Base-by-base conservation (phyloP, 2,113 vertebrate genomes). In the Proteles cristata region DNA sequence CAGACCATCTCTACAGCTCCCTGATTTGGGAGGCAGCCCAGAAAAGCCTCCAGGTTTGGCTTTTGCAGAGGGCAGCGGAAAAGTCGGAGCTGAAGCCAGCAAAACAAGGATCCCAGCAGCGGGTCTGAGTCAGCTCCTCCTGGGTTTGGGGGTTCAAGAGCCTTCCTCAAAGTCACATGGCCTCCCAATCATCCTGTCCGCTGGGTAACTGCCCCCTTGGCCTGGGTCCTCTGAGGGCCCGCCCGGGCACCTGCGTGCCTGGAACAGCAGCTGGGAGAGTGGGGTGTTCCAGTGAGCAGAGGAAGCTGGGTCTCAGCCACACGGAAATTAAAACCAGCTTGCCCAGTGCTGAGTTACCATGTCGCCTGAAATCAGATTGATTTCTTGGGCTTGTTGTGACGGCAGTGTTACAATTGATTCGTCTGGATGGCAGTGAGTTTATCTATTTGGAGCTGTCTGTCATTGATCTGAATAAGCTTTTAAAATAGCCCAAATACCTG, bases 321-420 rank as follows among this genome's bases (percentile, higher is more conserved):
- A 1, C 8, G 96, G 96, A 98, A 98, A 98, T 98, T 98, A 98
- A 98, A 98, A 97, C 96, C 97, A 90, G 95, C 93, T 97, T 97
- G 96, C 97, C 96, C 93, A 87, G 89, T n/a, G 12, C 96, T 89
- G 97, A 97, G 97, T 97, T 93, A 83, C 98, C 83, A 92, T 97
- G 97, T 98, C 95, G 63, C 96, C 87, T 96, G 97, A 98, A 98
- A 98, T 97, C 95, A 98, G 98, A 98, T 98, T 98, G 98, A 98
- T 98, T 98, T 97, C 97, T 95, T 96, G 66, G 97, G 95, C 91
- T 97, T 96, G 97, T 97, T 97, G 93, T 98, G 98, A 97, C 96
- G 74, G 97, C 96, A 94, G 88, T 96, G 96, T 97, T 97, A 88
- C 94, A 98, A 98, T 98, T 97, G 98, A 98, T 98, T 98, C 81